Percentiles rank a stretch among this genome's conserved stretches.
Conservation (phyloP, 2,888 invertebrate species). For the Pimpla rufipes region DNA sequence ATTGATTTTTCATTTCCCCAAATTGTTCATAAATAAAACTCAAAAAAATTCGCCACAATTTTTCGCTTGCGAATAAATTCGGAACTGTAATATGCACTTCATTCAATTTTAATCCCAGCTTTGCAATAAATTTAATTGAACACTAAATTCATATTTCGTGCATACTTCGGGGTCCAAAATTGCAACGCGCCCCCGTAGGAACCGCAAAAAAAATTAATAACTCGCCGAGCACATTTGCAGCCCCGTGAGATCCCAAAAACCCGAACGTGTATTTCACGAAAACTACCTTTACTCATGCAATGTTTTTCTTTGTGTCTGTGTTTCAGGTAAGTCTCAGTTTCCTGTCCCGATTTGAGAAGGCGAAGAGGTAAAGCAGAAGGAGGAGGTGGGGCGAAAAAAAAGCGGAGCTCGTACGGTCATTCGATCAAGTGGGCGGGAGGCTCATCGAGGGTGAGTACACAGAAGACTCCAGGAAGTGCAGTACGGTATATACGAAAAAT, state of each 20-base stretch:
- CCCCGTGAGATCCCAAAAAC: no score
- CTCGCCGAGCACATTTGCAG: background rate
- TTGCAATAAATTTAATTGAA: no score
- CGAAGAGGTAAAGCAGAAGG: background rate
- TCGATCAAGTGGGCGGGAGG: slow-evolving; percentile 41
- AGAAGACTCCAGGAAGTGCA: slow-evolving; percentile 42
- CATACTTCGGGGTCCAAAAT: background rate
- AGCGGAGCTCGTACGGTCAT: background rate
- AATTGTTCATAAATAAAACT: no score
- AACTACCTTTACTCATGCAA: slow-evolving; percentile 42
- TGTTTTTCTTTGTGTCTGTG: slow-evolving; percentile 52
- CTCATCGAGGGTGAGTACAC: slow-evolving; percentile 57
- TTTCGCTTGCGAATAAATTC: background rate
- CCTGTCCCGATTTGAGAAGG: slow-evolving; percentile 43
- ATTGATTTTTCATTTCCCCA: no score
- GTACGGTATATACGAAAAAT: background rate
- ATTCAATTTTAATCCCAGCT: no score
- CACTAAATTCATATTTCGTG: no score
- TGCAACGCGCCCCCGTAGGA: background rate
- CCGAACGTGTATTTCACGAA: no score
- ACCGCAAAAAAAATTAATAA: background rate
- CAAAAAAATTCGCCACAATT: no score
- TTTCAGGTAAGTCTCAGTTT: slow-evolving; percentile 73
- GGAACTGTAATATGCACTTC: no score
- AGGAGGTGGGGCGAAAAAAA: slow-evolving; percentile 13